phyloP scores from a whole-genome alignment of 2,888 invertebrate species.

The Lordiphosa fenestrarum region DNA sequence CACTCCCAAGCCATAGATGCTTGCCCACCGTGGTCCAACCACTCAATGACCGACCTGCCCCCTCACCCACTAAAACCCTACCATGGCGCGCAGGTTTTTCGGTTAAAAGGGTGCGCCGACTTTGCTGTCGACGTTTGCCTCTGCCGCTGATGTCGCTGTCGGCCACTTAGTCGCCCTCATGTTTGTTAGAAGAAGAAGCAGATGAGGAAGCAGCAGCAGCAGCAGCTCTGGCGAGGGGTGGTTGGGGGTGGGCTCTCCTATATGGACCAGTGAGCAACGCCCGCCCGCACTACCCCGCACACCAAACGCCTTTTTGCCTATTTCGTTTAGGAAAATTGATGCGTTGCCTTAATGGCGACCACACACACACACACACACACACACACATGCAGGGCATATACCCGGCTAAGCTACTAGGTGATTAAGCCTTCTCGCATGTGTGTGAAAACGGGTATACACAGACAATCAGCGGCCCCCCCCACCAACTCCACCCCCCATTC shows the following conservation, averaged over 20 bases:
- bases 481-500: not conserved
- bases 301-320: constrained; percentile 12
- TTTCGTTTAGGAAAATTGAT: constrained; percentile 54
- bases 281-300: constrained; percentile 4
- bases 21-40: constrained; percentile 59
- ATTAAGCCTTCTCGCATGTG: constrained; percentile 10
- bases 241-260: not conserved
- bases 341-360: constrained; percentile 62
- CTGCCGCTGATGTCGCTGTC: constrained; percentile 8
- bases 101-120: constrained; percentile 14
- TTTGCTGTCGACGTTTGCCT: constrained; percentile 2
- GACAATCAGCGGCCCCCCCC: not conserved
- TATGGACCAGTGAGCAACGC: constrained; percentile 11
- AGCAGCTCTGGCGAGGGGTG: constrained; percentile 6
- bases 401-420: constrained; percentile 17
- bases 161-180: constrained; percentile 14
- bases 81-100: constrained; percentile 36
- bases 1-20: constrained; percentile 40
- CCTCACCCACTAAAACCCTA: constrained; percentile 19
- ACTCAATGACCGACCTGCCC: constrained; percentile 66
- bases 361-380: constrained; percentile 27
- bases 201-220: not conserved
- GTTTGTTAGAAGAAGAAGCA: constrained; percentile 9
- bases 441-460: too few species aligned
- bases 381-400: constrained; percentile 1